A percentile compares a stretch with the other conserved stretches of the same genome.
phyloP scores from a whole-genome alignment of 2,797 vertebrate genomes.

The Leptatherina wallacei region DNA sequence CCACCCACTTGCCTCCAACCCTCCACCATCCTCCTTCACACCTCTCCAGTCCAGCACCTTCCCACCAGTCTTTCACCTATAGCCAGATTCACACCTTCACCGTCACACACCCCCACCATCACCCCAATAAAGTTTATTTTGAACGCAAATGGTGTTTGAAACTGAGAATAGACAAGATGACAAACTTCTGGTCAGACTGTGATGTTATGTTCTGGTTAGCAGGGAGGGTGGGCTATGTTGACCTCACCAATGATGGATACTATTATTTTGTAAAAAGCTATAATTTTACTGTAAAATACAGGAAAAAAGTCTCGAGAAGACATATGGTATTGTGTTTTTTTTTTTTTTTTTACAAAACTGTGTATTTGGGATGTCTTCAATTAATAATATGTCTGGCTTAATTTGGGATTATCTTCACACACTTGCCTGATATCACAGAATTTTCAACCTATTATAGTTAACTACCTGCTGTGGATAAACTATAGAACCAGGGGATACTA shows the following conservation, averaged over 20 bases:
- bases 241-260: not conserved
- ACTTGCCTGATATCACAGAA: not conserved
- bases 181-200: no score
- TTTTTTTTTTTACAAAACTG: not conserved
- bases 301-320: not conserved
- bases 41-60: no score
- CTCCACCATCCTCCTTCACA: no score
- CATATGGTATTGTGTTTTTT: not conserved
- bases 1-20: no score
- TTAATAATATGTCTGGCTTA: not conserved
- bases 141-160: slow-evolving; percentile 8
- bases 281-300: not conserved
- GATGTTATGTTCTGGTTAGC: not conserved
- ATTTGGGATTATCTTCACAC: not conserved
- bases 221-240: not conserved
- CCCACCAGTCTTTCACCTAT: no score
- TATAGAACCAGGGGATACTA: not conserved
- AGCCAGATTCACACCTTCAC: no score
- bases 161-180: slow-evolving; percentile 1
- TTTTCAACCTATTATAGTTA: not conserved
- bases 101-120: no score
- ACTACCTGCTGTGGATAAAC: not conserved
- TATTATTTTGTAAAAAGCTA: not conserved
- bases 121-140: not conserved
- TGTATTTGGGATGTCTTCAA: not conserved